Evolutionary conservation across 1,140 invertebrate genomes (phyloP), one percentile per base, ranked within the genome.

Genomic region (Lordiphosa collinella): DNA sequence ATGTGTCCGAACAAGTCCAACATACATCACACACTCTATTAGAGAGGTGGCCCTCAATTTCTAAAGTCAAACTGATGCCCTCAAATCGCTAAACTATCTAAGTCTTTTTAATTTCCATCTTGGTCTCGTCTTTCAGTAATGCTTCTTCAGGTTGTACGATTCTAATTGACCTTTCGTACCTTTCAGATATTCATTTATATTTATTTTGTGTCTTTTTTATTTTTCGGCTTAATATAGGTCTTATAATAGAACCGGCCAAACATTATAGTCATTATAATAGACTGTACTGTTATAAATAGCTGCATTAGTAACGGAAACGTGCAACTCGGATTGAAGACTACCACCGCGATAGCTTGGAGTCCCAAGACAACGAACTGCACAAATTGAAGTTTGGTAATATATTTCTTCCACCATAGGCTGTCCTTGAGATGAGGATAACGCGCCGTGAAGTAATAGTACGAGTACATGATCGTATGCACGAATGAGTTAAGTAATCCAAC

Each of bases 381-480:
- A 7, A 43, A 12, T 11, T 43, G 40, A 1, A 43, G 1, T 10
- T 25, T 11, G 1, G 40, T 43, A 7, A 43, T 43, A 25, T 43
- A 43, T 25, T 43, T 43, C 18, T 43, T 43, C 40, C 40, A 43
- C 40, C 40, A 43, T 0, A 43, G 18, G n/a, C 11, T 43, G 8
- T 6, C 22, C 40, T 12, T 25, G 5, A 11, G 5, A 12, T 9
- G 5, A 8, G 40, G 40, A 43, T 43, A 43, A 9, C 22, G 18
- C 2, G 40, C 18, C 3, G 40, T 43, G 18, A 43, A 12, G 6
- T 29, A 43, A 12, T 43, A 43, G n/a, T 43, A 43, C 3, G 18
- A 11, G 12, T 43, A 43, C 40, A 43, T 43, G 18, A n/a, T 5
- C 18, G 29, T 43, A 8, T 43, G 40, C 0, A 43, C 40, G 9